Conservation (phyloP, 23 tunicate genomes). For the Clavelina lepadiformis region DNA sequence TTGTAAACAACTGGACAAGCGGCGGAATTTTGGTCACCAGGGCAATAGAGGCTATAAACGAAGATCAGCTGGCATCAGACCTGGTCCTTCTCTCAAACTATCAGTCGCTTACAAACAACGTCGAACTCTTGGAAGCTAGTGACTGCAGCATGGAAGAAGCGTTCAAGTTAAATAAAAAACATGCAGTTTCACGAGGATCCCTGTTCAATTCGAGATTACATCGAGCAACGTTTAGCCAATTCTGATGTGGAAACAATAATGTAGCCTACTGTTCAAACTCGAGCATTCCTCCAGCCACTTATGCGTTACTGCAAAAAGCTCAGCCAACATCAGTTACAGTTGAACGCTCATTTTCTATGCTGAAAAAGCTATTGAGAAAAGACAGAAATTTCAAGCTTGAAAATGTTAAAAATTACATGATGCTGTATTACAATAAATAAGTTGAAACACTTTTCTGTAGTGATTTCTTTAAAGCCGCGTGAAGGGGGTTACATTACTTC, state of each 20-base stretch:
- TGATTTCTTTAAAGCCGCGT: too few relatives aligned
- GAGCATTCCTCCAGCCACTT: conserved; percentile 13
- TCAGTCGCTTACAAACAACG: conserved; percentile 9
- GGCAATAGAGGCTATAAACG: conserved; percentile 4
- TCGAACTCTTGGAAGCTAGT: conserved; percentile 23
- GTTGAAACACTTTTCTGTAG: too few relatives aligned
- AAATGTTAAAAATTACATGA: too few relatives aligned
- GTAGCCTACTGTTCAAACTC: conserved; percentile 24
- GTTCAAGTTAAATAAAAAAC: conserved; percentile 7
- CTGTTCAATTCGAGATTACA: conserved; percentile 30
- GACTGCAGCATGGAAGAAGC: conserved; percentile 14
- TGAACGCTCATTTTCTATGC: conserved; percentile 25
- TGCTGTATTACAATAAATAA: too few relatives aligned
- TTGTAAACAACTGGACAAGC: conserved; percentile 16
- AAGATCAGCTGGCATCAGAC: conserved; percentile 4
- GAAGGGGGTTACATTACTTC: too few relatives aligned
- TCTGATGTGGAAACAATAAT: conserved; percentile 26
- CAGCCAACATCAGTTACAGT: conserved; percentile 21
- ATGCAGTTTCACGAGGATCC: conserved; percentile 17
- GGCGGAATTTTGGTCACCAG: conserved; percentile 13
- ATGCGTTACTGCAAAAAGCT: conserved; percentile 20
- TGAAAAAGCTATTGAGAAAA: conserved; percentile 6
- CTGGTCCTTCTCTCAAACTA: background rate
- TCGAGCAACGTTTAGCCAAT: conserved; percentile 17
- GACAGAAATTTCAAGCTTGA: too few relatives aligned